Base-by-base conservation (phyloP, 2,888 invertebrate genomes). In the Elgonia sp. region DNA sequence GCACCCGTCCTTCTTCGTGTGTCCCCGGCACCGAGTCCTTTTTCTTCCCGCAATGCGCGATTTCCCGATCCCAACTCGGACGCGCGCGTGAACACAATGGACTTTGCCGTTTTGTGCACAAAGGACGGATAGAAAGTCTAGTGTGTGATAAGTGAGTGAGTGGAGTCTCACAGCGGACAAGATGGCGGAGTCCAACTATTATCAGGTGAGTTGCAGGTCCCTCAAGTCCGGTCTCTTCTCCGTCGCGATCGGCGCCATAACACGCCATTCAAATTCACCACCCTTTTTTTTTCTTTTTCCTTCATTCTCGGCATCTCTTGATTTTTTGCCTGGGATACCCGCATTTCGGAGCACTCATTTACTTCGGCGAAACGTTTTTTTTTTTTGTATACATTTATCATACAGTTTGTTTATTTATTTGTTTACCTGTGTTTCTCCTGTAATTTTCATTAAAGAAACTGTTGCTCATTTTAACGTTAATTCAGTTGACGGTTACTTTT, bases 111-210 rank as follows among this genome's bases (percentile, higher is more conserved):
- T 89, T 89, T 86, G 91, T 92, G 91, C 92, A 92, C 93, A 92
- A 93, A 92, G 92, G 92, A 93, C 93, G 92, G 93, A 92, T 93
- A 93, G 93, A 93, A 92, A 93, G 92, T 92, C 92, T 29, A n/a
- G 88, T 87, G 88, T 81, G 91, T 91, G 91, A 91, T 75, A 85
- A 89, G 89, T 92, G 89, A 88, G 84, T 82, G 92, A 91, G 91
- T 90, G 92, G 87, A 91, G 83, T 91, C 91, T 87, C 91, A 91
- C 89, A 75, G 90, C 89, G 92, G 92, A 92, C 96, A 96, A 96
- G 95, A 96, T 96, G 96, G 96, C 96, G 95, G 96, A 96, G 95
- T 96, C 96, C 91, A 95, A 95, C 94, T 96, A 96, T 95, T 96
- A 96, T 95, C 96, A 96, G 96, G 96, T 96, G 95, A 96, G 95